phyloP scores from a whole-genome alignment of 2,888 invertebrate genomes.

The Esperia sulphurella region DNA sequence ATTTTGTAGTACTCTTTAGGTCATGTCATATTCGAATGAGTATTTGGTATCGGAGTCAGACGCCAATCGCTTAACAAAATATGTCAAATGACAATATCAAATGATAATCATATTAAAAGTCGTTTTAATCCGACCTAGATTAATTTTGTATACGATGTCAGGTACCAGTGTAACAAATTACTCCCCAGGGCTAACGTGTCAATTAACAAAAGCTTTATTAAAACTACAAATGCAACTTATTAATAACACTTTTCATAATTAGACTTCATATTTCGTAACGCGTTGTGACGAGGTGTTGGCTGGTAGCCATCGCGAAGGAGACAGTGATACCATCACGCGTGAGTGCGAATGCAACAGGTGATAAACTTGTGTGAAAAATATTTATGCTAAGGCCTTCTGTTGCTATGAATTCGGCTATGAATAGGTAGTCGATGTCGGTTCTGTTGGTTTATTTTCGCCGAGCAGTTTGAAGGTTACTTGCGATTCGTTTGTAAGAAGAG shows the following conservation, averaged over 20 bases:
- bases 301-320: conserved; percentile 54
- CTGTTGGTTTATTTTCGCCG: conserved; percentile 59
- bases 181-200: not conserved
- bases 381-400: conserved; percentile 74
- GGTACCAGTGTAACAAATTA: not conserved
- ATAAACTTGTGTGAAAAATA: conserved; percentile 76
- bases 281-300: conserved; percentile 54
- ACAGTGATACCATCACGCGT: conserved; percentile 48
- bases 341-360: conserved; percentile 65
- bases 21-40: no score
- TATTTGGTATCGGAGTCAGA: no score
- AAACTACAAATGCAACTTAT: conserved; percentile 8
- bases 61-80: no score
- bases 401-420: conserved; percentile 64
- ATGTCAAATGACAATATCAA: no score
- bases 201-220: not conserved
- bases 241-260: conserved; percentile 43
- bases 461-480: conserved; percentile 58
- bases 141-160: not conserved
- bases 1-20: no score
- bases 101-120: no score
- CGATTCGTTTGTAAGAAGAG: conserved; percentile 23
- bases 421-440: conserved; percentile 55
- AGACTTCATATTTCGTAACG: conserved; percentile 75
- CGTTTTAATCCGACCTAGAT: no score